Percentiles rank a stretch among this genome's conserved stretches.
These are phyloP conservation scores for Elachura formosa DNA, from an alignment of 2,113 vertebrate species.

Conservation along the genomic window DNA sequence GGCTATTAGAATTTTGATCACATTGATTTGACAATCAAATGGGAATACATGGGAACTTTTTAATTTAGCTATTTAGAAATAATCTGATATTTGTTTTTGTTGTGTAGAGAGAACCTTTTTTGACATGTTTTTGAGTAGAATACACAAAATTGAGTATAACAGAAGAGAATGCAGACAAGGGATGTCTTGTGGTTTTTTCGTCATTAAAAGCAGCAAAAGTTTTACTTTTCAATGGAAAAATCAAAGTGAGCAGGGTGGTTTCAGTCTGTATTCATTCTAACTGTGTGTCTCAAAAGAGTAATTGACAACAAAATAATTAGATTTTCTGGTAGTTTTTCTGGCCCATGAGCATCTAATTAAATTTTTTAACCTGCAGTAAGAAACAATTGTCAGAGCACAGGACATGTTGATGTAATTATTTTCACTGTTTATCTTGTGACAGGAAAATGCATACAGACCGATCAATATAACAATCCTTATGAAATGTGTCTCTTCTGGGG, in stretches of 20 bases:
- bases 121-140: background rate
- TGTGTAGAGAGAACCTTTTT: background rate
- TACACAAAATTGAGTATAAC: background rate
- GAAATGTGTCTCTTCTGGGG: background rate
- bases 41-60: background rate
- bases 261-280: background rate
- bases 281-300: background rate
- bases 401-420: conserved; percentile 22
- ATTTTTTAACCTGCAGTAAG: conserved; percentile 15
- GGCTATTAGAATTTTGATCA: background rate
- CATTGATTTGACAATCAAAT: background rate
- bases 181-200: background rate
- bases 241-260: background rate
- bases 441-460: background rate
- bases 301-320: background rate
- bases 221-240: background rate
- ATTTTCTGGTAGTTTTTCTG: conserved; percentile 8
- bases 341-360: background rate
- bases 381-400: background rate
- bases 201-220: background rate
- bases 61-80: background rate
- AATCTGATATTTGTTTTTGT: background rate
- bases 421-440: background rate
- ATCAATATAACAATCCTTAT: background rate
- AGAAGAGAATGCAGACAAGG: background rate